phyloP scores from a whole-genome alignment of 2,113 vertebrate genomes.

The Platysteira castanea region DNA sequence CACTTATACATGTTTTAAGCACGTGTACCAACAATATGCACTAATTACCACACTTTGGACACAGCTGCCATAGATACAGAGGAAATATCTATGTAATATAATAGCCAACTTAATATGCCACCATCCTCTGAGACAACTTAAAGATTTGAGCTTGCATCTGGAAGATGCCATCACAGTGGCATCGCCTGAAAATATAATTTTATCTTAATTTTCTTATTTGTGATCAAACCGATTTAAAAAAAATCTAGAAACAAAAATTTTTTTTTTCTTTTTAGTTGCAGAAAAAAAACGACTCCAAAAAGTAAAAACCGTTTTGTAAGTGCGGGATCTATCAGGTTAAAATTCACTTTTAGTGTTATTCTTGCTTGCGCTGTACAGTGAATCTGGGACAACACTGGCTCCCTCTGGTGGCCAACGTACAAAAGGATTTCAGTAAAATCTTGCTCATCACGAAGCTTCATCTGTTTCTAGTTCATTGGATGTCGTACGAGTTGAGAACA shows the following conservation, averaged over 20 bases:
- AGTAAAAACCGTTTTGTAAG: not conserved
- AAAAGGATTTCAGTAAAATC: not conserved
- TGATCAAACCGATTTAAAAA: not conserved
- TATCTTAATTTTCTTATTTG: not conserved
- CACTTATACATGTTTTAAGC: not conserved
- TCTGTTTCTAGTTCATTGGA: not conserved
- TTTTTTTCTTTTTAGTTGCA: not conserved
- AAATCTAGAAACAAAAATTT: not conserved
- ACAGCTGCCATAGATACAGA: not conserved
- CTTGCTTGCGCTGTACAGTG: not conserved
- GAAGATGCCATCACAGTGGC: not conserved
- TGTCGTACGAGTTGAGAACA: rapidly evolving
- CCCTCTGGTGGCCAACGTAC: constrained; percentile 49
- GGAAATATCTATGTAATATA: not conserved
- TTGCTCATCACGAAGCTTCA: not conserved
- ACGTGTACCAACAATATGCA: not conserved
- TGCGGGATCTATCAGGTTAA: not conserved
- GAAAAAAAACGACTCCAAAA: not conserved
- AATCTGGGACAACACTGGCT: not conserved
- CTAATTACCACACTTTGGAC: not conserved
- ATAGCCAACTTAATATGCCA: not conserved
- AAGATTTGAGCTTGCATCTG: not conserved
- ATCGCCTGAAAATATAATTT: not conserved
- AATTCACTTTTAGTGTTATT: not conserved
- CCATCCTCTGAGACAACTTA: not conserved